Evolutionary conservation across 2,888 invertebrate genomes (phyloP), one percentile per base, ranked within the genome.

Genomic region (Chloroclysta siterata): DNA sequence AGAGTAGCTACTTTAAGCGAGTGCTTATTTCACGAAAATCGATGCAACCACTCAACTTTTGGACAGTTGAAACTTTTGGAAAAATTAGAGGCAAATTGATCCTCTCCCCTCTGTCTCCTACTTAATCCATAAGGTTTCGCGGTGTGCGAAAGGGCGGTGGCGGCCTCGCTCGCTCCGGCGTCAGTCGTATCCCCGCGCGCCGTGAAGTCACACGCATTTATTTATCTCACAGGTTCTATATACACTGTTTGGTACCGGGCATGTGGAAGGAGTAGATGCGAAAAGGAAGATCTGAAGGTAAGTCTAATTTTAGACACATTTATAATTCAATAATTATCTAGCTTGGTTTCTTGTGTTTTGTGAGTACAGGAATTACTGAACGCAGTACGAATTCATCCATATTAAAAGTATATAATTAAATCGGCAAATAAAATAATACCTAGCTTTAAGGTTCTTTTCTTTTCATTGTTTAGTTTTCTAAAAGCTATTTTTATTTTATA

Each of bases 121-220:
- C 44, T 42, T 71, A 72, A 65, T 81, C 81, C 74, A 75, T 79
- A 78, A 81, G 79, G 75, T 79, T 80, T 82, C 79, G 80, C 80
- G 77, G 81, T 79, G 80, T 79, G 81, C 76, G 71, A 75, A 66
- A 79, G 82, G 79, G 83, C 79, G 82, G 82, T 46, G 76, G 83
- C 83, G 81, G 36, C 14, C 62, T 63, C 58, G 85, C 88, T 87
- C 84, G 80, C 46, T 51, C 63, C 22, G n/a, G 55, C 76, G 75
- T 75, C 85, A 85, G 89, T 81, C 90, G 89, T 89, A 88, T 81
- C 88, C 85, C 88, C 87, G 80, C 89, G 88, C 88, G 85, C 72
- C 83, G 85, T 83, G 81, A 71, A 68, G 65, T 69, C 59, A 68
- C 54, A 69, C 76, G 75, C 78, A 33, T 10, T 14, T 29, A 14